Evolutionary conservation across 2,888 invertebrate genomes (phyloP), one percentile per base, ranked within the genome.

Genomic region (Erebia aethiops): DNA sequence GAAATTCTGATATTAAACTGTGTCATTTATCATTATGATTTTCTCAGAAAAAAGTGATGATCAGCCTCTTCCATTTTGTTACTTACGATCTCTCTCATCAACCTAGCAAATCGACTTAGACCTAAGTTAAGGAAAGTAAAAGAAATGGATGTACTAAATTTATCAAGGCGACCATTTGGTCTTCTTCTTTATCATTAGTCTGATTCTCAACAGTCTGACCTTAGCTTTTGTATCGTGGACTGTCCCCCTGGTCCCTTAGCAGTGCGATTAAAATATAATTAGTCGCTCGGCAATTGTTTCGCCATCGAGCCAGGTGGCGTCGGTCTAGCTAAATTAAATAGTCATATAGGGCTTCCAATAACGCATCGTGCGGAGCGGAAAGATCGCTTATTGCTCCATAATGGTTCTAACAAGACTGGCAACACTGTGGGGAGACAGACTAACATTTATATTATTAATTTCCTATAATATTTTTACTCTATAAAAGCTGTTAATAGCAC

Each of bases 231-330:
- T 52, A 43, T 5, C 21, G 46, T 66, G 21, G 56, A 56, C 66
- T 65, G 35, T 54, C 14, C 16, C 68, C 62, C 63, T 56, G 35
- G 60, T 52, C 60, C 66, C 66, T 43, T 46, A 54, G 81, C 84
- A 87, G 88, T 87, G 87, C 90, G 91, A 92, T 93, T 93, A 92
- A 93, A 92, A 91, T 90, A 93, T 92, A 92, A 93, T 92, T 92
- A 93, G 92, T 89, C 88, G 87, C 85, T 82, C 84, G 87, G 90
- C 91, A 91, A 93, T 93, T 90, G 91, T 92, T 92, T 92, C 88
- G 85, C 89, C 89, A 92, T 92, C 88, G 90, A 85, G 88, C 85
- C 92, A 92, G 91, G 91, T 92, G 91, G 87, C 84, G 84, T 82
- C 74, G 79, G 82, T 85, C 88, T 87, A 90, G 89, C 90, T 90